These are phyloP conservation scores for Ecdyonurus torrentis DNA, from an alignment of 2,888 invertebrate genomes.

Conservation along the genomic window DNA sequence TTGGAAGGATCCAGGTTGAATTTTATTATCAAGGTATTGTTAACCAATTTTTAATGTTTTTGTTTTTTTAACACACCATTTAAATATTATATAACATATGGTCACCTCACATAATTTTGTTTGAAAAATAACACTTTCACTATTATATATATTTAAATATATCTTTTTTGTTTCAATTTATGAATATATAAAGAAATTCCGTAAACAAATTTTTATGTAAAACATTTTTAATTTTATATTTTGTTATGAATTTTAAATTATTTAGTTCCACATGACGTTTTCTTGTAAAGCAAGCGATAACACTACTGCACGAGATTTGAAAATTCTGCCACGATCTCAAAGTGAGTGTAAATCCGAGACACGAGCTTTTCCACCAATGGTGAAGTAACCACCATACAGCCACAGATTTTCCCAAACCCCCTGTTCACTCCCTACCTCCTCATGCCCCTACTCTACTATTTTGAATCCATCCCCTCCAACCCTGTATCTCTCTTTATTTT, in stretches of 20 bases:
- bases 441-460: not conserved
- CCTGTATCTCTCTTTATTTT: not conserved
- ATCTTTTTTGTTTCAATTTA: not conserved
- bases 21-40: not conserved
- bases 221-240: not conserved
- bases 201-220: not conserved
- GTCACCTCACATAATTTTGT: not conserved
- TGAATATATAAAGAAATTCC: not conserved
- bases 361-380: constrained; percentile 1
- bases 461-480: not conserved
- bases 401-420: not conserved
- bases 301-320: not conserved
- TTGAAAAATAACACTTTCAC: not conserved
- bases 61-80: not conserved
- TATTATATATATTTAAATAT: too few species aligned
- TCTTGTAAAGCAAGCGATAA: not conserved
- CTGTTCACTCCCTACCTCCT: not conserved
- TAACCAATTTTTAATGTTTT: not conserved
- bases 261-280: not conserved
- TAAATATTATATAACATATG: not conserved
- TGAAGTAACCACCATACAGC: not conserved
- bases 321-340: not conserved
- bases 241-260: not conserved
- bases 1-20: constrained; percentile 20
- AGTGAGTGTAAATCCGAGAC: not conserved